A percentile compares a stretch with the other conserved stretches of the same genome.
phyloP scores from a whole-genome alignment of 2,797 vertebrate genomes.

The Micropoecilia bifurca region DNA sequence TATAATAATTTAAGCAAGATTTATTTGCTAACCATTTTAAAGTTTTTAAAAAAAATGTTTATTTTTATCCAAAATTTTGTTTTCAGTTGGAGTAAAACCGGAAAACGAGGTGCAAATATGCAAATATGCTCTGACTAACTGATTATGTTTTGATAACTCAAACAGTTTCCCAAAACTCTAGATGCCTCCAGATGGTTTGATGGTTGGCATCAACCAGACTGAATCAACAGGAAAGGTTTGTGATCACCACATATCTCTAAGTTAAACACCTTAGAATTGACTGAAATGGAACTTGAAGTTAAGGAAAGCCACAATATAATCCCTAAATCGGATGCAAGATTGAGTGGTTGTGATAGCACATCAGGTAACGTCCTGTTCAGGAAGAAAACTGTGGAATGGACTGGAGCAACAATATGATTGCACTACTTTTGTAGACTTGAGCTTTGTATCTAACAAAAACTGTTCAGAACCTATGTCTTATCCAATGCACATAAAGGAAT shows the following conservation, averaged over 20 bases:
- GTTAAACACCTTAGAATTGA: not conserved
- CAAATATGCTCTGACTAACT: not conserved
- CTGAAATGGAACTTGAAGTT: not conserved
- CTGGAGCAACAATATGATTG: not conserved
- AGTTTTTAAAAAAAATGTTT: not conserved
- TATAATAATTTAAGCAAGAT: not conserved
- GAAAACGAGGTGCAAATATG: not conserved
- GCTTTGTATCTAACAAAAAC: not conserved
- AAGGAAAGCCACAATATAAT: not conserved
- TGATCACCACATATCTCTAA: not conserved
- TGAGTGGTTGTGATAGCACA: not conserved
- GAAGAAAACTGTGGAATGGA: no score
- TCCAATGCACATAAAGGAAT: not conserved
- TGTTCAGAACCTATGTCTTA: not conserved
- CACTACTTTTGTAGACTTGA: not conserved
- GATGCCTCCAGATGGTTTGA: not conserved
- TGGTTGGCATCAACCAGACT: not conserved
- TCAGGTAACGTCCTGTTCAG: not conserved
- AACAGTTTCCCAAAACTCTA: not conserved
- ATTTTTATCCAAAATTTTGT: not conserved
- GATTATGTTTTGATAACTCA: not conserved
- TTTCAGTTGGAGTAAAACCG: not conserved
- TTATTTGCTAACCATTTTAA: not conserved
- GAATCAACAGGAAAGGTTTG: not conserved
- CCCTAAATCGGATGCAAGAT: not conserved